Base-by-base conservation (phyloP, 2,888 invertebrate species). In the Druceiella hillmani region DNA sequence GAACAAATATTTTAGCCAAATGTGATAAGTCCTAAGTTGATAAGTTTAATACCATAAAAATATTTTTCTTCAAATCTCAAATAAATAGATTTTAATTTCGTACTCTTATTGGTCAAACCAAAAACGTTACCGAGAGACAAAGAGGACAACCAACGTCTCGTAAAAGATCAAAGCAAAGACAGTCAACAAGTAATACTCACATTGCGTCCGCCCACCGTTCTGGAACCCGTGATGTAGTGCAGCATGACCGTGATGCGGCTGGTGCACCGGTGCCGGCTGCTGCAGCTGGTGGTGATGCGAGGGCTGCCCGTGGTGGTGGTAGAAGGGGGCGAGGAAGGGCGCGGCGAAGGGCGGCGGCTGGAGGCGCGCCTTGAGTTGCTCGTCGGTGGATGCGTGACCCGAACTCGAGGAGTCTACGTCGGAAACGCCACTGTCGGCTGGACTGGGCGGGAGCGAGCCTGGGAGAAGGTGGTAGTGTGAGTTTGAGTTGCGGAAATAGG, bases 381-480 rank as follows among this genome's bases (percentile, higher is more conserved):
- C 87, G 43, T 79, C 83, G 13, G 78, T 79, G 37, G 82, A 82
- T 4, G 83, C 87, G 46, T 65, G 67, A 45, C 84, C 83, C 27
- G 82, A 82, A 53, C 90, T 92, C 48, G 92, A 92, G 52, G 92
- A 92, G 71, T 95, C 95, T 55, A 95, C 92, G 68, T 95, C 95
- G 41, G 92, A 93, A 35, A 95, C 94, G 45, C 95, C 95, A 61
- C 92, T 93, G 76, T 97, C 95, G 36, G 94, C 94, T 47, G 95
- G 95, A 64, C 93, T 94, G 36, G 95, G 94, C 47, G 95, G 95
- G 60, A 95, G 81, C 55, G 94, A 94, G 64, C 93, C 94, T 88
- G 74, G 2, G 57, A 55, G 50, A 45, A 54, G 4, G 37, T 31
- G 27, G 9, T n/a, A n/a, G n/a, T n/a, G n/a, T n/a, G n/a, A n/a